phyloP scores from a whole-genome alignment of 2,797 vertebrate species.

The Vespertilio murinus region DNA sequence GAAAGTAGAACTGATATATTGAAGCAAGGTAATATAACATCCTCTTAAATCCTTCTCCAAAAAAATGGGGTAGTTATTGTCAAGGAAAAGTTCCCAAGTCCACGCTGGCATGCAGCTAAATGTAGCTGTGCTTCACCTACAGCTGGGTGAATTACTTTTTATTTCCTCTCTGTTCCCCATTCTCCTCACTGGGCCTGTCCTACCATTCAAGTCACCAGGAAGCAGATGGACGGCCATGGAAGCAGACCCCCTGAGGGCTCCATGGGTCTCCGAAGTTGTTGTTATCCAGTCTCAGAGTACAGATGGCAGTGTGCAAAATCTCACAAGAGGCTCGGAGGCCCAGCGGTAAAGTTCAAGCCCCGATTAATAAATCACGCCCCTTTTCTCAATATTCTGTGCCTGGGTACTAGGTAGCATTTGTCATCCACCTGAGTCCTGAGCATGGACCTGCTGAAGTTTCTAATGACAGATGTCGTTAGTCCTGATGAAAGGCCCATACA shows the following conservation, averaged over 20 bases:
- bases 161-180: conserved; percentile 67
- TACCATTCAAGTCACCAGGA: conserved; percentile 64
- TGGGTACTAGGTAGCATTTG: conserved; percentile 44
- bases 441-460: neutral
- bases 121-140: conserved; percentile 39
- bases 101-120: conserved; percentile 5
- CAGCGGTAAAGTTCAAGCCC: conserved; percentile 46
- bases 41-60: conserved; percentile 28
- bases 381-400: conserved; percentile 17
- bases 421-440: conserved; percentile 39
- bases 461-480: conserved; percentile 57
- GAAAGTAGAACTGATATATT: neutral
- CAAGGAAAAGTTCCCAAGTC: neutral
- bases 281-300: conserved; percentile 72
- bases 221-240: conserved; percentile 76
- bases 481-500: conserved; percentile 50
- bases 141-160: conserved; percentile 66
- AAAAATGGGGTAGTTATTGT: neutral
- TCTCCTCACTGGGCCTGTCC: conserved; percentile 36
- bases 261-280: conserved; percentile 68
- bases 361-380: conserved; percentile 53
- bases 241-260: conserved; percentile 53
- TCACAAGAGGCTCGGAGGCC: conserved; percentile 47
- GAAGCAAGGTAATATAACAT: neutral
- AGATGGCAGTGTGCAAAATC: conserved; percentile 67